Evolutionary conservation across 1,140 invertebrate species (phyloP), one percentile per base, ranked within the genome.

Genomic region (Apolygus lucorum): DNA sequence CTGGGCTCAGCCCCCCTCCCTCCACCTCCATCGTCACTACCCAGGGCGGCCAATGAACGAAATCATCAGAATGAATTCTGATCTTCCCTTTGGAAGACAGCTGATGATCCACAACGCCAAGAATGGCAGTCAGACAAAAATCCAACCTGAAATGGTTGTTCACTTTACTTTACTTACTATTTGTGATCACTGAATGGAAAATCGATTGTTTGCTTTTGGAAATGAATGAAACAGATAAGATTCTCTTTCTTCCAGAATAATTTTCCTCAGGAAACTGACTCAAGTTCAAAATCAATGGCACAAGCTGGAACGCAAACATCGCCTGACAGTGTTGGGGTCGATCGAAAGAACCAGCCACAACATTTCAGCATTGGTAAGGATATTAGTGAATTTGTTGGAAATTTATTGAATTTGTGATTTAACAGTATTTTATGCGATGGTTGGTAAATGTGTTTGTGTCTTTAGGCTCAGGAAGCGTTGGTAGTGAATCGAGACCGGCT

Each of bases 221-320:
- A n/a, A n/a, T n/a, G n/a, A n/a, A n/a, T n/a, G n/a, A n/a, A n/a
- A n/a, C n/a, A n/a, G n/a, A n/a, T n/a, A n/a, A n/a, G n/a, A n/a
- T n/a, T n/a, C n/a, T n/a, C 52, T 24, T 4, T 68, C 27, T 64
- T 11, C 14, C 52, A 26, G 54, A 59, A 59, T 22, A 59, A 59
- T 59, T 59, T 59, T 21, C 8, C 64, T 66, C 25, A 72, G 67
- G 73, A 73, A 28, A 67, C 52, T 42, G 71, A 74, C 22, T 74
- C 71, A 1, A 74, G 71, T 29, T 72, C 68, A 29, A 74, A 73
- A 28, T 82, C 82, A 69, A 77, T 89, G 22, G 87, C 87, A 0
- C 88, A 90, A 78, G 86, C 87, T 14, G 87, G 88, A 69, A 90
- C 89, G 0, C 89, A 90, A 77, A 90, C 88, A 1, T 90, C 88